Evolutionary conservation across 2,888 invertebrate genomes (phyloP).

Genomic region (Protonemura montana): DNA sequence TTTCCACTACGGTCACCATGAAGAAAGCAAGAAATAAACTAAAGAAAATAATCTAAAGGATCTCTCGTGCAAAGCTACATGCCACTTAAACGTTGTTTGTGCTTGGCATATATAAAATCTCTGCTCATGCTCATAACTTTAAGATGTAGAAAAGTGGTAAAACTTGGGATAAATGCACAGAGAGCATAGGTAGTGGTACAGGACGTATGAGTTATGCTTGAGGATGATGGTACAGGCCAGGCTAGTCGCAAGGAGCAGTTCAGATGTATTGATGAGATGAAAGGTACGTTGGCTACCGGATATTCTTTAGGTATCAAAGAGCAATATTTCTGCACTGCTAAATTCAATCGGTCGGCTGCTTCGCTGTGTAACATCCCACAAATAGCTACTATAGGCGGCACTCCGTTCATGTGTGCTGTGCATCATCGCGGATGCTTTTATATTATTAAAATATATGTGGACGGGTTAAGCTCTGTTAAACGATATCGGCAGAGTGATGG

Average conservation of each 20-base stretch:
- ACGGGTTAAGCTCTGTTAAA: neutral
- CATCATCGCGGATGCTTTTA: neutral
- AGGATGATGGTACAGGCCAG: neutral
- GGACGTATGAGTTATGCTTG: neutral
- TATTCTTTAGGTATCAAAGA: neutral
- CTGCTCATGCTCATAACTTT: conserved; percentile 7
- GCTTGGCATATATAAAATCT: neutral
- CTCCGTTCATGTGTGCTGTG: neutral
- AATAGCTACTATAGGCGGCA: neutral
- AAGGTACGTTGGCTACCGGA: neutral
- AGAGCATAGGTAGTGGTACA: conserved; percentile 1
- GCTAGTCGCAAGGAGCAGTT: neutral
- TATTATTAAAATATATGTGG: no score
- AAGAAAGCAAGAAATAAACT: neutral
- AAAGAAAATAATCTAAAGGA: neutral
- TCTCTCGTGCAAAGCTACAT: conserved; percentile 12
- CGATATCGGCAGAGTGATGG: neutral
- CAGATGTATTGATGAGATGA: conserved; percentile 7
- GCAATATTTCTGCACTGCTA: neutral
- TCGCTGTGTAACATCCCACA: neutral
- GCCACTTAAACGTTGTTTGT: conserved; percentile 12
- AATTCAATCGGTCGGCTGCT: neutral
- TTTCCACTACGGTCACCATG: neutral
- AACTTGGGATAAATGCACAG: neutral
- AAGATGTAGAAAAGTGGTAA: neutral